These are phyloP conservation scores for Ethmia dodecea DNA, from an alignment of 2,888 invertebrate genomes.

Conservation along the genomic window DNA sequence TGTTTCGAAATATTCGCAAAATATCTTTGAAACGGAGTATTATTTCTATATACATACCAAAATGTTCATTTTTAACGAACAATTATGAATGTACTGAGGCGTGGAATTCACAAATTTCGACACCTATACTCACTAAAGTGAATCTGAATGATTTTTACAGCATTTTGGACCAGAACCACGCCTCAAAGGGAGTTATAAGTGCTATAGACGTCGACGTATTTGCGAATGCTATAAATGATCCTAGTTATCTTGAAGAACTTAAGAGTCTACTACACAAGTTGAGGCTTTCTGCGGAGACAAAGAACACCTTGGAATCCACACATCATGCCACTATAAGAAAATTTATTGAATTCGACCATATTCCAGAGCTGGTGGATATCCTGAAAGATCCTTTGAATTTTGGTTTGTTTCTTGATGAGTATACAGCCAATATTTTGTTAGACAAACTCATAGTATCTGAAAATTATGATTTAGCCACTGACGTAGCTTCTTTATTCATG, in stretches of 20 bases:
- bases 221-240: conserved; percentile 80
- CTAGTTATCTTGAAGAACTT: conserved; percentile 81
- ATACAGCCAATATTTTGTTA: conserved; percentile 87
- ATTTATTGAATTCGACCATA: conserved; percentile 71
- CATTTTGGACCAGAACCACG: conserved; percentile 82
- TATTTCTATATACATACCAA: conserved; percentile 22
- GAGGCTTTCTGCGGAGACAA: conserved; percentile 83
- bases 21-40: conserved; percentile 23
- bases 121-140: conserved; percentile 79
- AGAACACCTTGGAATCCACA: conserved; percentile 86
- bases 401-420: conserved; percentile 94
- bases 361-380: conserved; percentile 82
- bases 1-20: conserved; percentile 26
- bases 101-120: conserved; percentile 82
- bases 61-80: conserved; percentile 81
- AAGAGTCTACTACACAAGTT: conserved; percentile 84
- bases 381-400: conserved; percentile 90
- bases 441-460: conserved; percentile 85
- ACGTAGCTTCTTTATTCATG: conserved; percentile 88
- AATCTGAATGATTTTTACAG: conserved; percentile 83
- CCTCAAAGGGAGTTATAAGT: conserved; percentile 79
- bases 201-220: conserved; percentile 91
- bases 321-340: conserved; percentile 87
- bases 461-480: conserved; percentile 84
- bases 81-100: conserved; percentile 84